Evolutionary conservation across 1,140 invertebrate genomes (phyloP), one percentile per base, ranked within the genome.

Genomic region (Aporrectodea caliginosa): DNA sequence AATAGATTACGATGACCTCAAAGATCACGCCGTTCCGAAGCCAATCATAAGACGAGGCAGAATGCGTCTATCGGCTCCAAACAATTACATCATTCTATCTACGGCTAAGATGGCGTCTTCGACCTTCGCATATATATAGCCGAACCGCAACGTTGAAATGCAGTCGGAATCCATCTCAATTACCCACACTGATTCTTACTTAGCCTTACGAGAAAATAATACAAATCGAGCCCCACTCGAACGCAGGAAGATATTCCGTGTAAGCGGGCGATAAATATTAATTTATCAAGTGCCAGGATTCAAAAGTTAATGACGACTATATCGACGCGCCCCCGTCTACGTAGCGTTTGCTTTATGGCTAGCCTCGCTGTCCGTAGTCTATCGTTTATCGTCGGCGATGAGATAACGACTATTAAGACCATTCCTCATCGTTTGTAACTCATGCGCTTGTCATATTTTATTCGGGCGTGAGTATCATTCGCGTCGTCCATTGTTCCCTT

Each of bases 381-480:
- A 58, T 58, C 43, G 43, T 58, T 58, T 22, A 22, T 58, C 22
- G 43, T 12, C 22, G 43, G 6, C 43, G 22, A 58, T 58, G 43
- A 58, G 43, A 58, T 6, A 22, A 22, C 22, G 6, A 58, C 43
- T 58, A 58, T 58, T 58, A 58, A 58, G 43, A 58, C 43, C 43
- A 58, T 58, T 58, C 43, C 43, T 58, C 43, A 58, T 58, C 43
- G 43, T 58, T 58, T 58, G 43, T 58, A 58, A 12, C 43, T 58
- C 43, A 58, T 58, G 43, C 43, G 43, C 43, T 58, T 58, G 43
- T 58, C 43, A 58, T 58, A 58, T 58, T 58, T 58, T 58, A 58
- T 58, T 58, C 43, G 6, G 6, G 22, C 43, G 43, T 22, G 43
- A 58, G 6, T 22, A 58, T 58, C 43, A 22, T 58, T 58, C 22